Base-by-base conservation (phyloP, 2,797 vertebrate genomes). In the Phoxinus dragarum region DNA sequence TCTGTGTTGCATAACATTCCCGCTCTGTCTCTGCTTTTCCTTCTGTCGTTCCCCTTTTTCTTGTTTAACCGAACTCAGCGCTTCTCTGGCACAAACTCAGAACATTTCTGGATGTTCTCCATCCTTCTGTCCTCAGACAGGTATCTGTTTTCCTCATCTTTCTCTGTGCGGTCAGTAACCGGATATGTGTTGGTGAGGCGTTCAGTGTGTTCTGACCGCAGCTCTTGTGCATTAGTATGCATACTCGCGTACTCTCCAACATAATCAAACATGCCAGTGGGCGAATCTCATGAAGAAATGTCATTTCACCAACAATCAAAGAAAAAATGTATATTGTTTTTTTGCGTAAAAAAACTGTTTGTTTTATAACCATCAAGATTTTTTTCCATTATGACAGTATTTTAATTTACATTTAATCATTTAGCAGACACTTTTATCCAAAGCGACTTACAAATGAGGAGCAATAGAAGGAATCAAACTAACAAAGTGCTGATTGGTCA, bases 111-210 rank as follows among this genome's bases (percentile, higher is more conserved):
- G 81, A 80, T 34, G 36, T 31, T 59, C 5, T 42, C 67, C 72
- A 77, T 71, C 68, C 40, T 31, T 64, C 76, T 80, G 66, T 71
- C 59, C 36, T 83, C 64, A 34, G 52, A 81, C 81, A 83, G 72
- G 72, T 87, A 77, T 89, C 80, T 84, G 56, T 64, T 78, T 86
- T 40, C 69, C 86, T 86, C 64, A 75, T 77, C 68, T 82, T 36
- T 76, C 36, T 76, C 54, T 77, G 72, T 82, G 36, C 40, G 47
- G 68, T 59, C 68, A 36, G 76, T 80, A 68, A 87, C 31, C 27
- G 49, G 76, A 84, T 44, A 73, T 21, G 23, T 84, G 44, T 59
- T 61, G 10, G 21, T 42, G 54, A 71, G 56, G 40, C 47, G 83
- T 80, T 79, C 36, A 34, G 40, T 47, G 42, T 74, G 75, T 47